These are phyloP conservation scores for Acanthosepion lycidas DNA, from an alignment of 2,888 invertebrate genomes.

Conservation along the genomic window DNA sequence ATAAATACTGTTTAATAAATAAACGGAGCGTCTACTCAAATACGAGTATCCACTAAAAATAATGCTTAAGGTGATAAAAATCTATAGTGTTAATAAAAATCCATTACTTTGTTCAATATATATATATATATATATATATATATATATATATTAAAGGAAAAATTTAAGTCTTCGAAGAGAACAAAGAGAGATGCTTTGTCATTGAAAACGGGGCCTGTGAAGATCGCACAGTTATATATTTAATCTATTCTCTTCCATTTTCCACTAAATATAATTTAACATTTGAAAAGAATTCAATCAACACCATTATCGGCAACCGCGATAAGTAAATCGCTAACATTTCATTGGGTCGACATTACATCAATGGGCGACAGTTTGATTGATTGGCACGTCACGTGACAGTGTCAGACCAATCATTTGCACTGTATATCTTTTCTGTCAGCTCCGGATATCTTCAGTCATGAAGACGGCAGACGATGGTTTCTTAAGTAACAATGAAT, in stretches of 20 bases:
- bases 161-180: too few species aligned
- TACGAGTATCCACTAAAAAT: too few species aligned
- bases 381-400: conserved; percentile 15
- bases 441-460: neutral
- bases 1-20: too few species aligned
- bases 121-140: too few species aligned
- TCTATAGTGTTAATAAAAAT: too few species aligned
- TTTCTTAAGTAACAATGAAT: neutral
- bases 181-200: too few species aligned
- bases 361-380: neutral
- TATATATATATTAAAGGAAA: too few species aligned
- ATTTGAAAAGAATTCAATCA: neutral
- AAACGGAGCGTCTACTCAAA: too few species aligned
- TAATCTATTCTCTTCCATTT: neutral
- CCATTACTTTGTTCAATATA: too few species aligned
- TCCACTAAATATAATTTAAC: neutral
- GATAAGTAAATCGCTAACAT: neutral
- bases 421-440: neutral
- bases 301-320: neutral
- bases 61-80: too few species aligned
- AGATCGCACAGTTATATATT: neutral
- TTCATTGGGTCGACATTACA: neutral
- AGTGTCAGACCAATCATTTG: neutral
- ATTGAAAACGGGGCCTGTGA: neutral
- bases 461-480: neutral